Evolutionary conservation across 1,140 invertebrate genomes (phyloP), one percentile per base, ranked within the genome.

Genomic region (Lordiphosa collinella): DNA sequence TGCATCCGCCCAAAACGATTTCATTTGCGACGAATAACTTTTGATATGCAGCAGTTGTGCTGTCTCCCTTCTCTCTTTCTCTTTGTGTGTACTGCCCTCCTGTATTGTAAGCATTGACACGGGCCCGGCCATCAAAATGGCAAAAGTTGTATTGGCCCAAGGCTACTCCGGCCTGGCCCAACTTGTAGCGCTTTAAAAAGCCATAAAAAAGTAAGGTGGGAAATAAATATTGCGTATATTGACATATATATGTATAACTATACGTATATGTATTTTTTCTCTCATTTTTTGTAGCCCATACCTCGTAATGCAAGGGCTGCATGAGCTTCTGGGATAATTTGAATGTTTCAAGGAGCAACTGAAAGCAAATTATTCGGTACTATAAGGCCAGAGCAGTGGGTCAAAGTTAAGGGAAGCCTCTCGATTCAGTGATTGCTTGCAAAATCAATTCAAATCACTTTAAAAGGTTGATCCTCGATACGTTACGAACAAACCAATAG

Each of bases 21-120:
- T 73, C 78, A 84, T 84, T 84, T 84, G 67, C 72, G 56, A 63
- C 57, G 59, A 84, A 84, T 72, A 78, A 76, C 72, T 80, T 78
- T 84, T 78, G 78, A 84, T 78, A 84, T 82, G 57, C 62, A 53
- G 11, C 55, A 50, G 46, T 52, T 14, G 16, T 22, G 40, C 3
- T 41, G 40, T 38, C 14, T 29, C 38, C 41, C 56, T 47, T 64
- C 59, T 46, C 55, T 75, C 61, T 22, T 32, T 25, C 12, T 22
- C 37, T 51, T 44, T 46, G 11, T 68, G 46, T 59, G 41, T 52
- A 35, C 54, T 68, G 49, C 7, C 13, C 48, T 14, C 14, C 16
- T 71, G 49, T 66, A 60, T 64, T 82, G 76, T 80, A 82, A 82
- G 58, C 76, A 82, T 71, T 75, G 71, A 75, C 71, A 76, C 51